Evolutionary conservation across 2,888 invertebrate genomes (phyloP), one percentile per base, ranked within the genome.

Genomic region (Eilema griseolum): DNA sequence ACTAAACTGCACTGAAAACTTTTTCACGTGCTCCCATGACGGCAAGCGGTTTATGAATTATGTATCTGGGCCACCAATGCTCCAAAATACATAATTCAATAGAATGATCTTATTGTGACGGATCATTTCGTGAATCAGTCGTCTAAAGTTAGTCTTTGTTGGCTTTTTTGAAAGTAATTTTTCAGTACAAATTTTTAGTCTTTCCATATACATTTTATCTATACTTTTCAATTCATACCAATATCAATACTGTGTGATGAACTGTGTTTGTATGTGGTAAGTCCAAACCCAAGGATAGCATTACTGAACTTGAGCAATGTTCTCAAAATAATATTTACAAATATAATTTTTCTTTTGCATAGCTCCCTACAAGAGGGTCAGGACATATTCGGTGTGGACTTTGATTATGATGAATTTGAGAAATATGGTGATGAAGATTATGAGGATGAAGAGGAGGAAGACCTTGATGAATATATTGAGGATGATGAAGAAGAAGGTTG

Each of bases 331-430:
- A n/a, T 52, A n/a, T 52, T n/a, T 52, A n/a, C 8, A 52, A n/a
- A 52, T n/a, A 10, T 10, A 11, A 41, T 10, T 63, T 64, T 24
- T n/a, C n/a, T 60, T 26, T 65, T 52, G 23, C 70, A 20, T 79
- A 98, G 97, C 16, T 98, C 98, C 0, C 94, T 99, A 24, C 99
- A 99, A 96, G 99, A 99, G 91, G 99, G 99, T 68, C 99, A 99
- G 91, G 99, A 99, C 89, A 99, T 99, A 79, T 99, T 99, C 89
- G 99, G 99, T 37, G 99, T 99, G n/a, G 99, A 99, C 90, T 99
- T 99, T 92, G 99, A 98, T 87, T 98, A 98, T 87, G 98, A 98
- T 73, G 98, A 98, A 80, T 98, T 98, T 91, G 97, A 97, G 68
- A 98, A 98, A 86, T 98, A 98, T 86, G 98, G 97, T 10, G 98